Evolutionary conservation across 2,797 vertebrate species (phyloP), one percentile per base, ranked within the genome.

Genomic region (Sebastes hopkinsi): DNA sequence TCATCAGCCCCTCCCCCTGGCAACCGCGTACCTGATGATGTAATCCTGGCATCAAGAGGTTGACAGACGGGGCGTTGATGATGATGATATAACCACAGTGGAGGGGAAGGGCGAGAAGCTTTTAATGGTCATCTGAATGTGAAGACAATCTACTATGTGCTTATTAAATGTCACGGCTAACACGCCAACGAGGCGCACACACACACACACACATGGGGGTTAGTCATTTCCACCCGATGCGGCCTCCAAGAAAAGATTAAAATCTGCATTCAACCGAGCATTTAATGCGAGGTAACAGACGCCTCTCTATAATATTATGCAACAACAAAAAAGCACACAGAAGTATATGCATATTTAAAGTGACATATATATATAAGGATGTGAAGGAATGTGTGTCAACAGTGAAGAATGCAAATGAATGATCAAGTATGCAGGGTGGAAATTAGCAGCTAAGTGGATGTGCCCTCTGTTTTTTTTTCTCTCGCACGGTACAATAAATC

Each of bases 11-110:
- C 77, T 79, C 70, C 74, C 81, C 52, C 23, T 69, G 83, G 79
- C 66, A 62, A 60, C 72, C 3, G 67, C 50, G 60, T 74, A 87
- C 75, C 72, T 79, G 65, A 85, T 92, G 92, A 90, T 87, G 86
- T 90, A 89, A 93, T 75, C 71, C 56, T 58, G 71, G 81, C 55
- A 20, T 84, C 79, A 60, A 30, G 38, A 11, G 69, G 61, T 65
- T 77, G 85, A 88, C 85, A 70, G 74, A 81, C 60, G 25, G 79
- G 62, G 58, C 13, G 25, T 22, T 83, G 84, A 65, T 50, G 46
- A 46, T 46, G 38, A 50, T 93, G 89, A 92, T 85, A 81, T 92
- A 89, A 94, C 64, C 67, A 50, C 46, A 56, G 77, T 46, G 77
- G 72, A 83, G 67, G 32, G 42, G 42, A 58, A 71, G 80, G 61